Evolutionary conservation across 2,888 invertebrate species (phyloP), one percentile per base, ranked within the genome.

Genomic region (Cremastinae sp.): DNA sequence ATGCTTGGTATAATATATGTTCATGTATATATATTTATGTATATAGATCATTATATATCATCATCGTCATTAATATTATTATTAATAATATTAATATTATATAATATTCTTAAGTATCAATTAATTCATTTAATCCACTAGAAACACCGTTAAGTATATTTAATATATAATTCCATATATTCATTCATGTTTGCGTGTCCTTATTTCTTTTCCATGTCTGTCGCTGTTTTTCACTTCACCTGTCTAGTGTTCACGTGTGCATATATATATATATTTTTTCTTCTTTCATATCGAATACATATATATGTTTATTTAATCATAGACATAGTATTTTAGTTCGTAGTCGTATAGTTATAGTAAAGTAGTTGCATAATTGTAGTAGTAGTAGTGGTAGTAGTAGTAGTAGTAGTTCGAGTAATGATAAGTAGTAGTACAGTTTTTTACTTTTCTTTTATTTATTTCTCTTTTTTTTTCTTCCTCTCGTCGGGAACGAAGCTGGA

Each of bases 131-230:
- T 87, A 87, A 86, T 85, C 86, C 84, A 87, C 87, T 87, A 87
- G 86, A 88, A 87, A 88, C 87, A 88, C 86, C 86, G 82, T 88
- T 86, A 87, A 87, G 85, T 86, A 86, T 87, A 86, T 86, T 84
- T 74, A n/a, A n/a, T n/a, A 79, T 78, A 73, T 75, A 82, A 83
- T 80, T 81, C 80, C 80, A 74, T 81, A 72, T 79, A 70, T 78
- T 62, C 79, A 72, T 80, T 73, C 65, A 39, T 71, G 69, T 47
- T 43, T 61, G 28, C 28, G 28, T 35, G 14, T 47, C n/a, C 28
- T 14, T 61, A n/a, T 45, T 12, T 61, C 28, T 28, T 28, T 28
- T 28, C 56, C 73, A 10, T 58, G 16, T 47, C 14, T 18, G 9
- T 41, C 1, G 39, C 0, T 28, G 82, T 86, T 84, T 87, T 83